Percentiles rank a stretch among this genome's conserved stretches.
phyloP scores from a whole-genome alignment of 2,888 invertebrate species.

The Ferdinandea cuprea region DNA sequence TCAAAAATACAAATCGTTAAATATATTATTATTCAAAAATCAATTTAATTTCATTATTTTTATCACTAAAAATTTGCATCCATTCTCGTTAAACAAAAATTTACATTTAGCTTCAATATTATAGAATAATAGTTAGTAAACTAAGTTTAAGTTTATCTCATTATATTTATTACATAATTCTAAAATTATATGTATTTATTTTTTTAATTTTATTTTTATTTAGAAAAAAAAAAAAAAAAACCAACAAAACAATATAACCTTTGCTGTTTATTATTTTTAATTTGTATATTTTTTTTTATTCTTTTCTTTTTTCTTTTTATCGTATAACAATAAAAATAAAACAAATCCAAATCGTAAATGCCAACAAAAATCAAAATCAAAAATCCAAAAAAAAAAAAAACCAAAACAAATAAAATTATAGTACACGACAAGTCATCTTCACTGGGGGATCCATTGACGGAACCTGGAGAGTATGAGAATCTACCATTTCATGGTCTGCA shows the following conservation, averaged over 20 bases:
- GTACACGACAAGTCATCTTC: conserved; percentile 84
- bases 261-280: conserved; percentile 55
- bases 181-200: conserved; percentile 68
- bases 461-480: conserved; percentile 96
- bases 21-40: too few species aligned
- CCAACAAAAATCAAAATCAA: too few species aligned
- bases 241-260: conserved; percentile 5
- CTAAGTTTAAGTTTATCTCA: conserved; percentile 80
- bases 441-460: conserved; percentile 88
- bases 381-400: conserved; percentile 56
- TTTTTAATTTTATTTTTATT: conserved; percentile 77
- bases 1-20: too few species aligned
- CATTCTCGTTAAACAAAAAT: background rate
- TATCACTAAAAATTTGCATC: background rate
- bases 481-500: conserved; percentile 97
- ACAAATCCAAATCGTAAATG: conserved; percentile 55
- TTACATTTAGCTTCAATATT: background rate
- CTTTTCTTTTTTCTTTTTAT: conserved; percentile 64
- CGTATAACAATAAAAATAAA: conserved; percentile 52
- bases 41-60: too few species aligned
- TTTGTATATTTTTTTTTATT: conserved; percentile 50
- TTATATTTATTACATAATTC: conserved; percentile 76
- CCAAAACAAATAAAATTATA: conserved; percentile 77
- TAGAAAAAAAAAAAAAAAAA: conserved; percentile 24
- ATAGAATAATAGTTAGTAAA: background rate